Conservation (phyloP, 1,140 invertebrate genomes). For the Branchinecta lindahli region DNA sequence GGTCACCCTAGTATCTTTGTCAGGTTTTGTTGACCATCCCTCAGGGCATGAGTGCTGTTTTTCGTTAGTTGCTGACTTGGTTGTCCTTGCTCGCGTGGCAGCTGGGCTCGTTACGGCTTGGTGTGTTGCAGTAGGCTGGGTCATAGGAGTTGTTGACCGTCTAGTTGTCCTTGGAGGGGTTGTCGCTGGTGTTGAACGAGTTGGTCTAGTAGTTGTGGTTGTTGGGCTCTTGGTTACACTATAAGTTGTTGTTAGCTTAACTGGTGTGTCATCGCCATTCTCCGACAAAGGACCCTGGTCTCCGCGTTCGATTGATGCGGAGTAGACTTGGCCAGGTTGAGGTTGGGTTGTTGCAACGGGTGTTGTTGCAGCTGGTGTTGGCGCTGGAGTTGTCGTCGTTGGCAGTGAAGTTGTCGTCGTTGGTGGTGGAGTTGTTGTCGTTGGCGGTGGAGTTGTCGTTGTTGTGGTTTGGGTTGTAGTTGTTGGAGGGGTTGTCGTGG, state of each 20-base stretch:
- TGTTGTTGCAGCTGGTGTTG: not conserved
- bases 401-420: not conserved
- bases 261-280: not conserved
- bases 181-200: not conserved
- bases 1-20: not conserved
- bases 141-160: no score
- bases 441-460: not conserved
- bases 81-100: not conserved
- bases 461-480: not conserved
- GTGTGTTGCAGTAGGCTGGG: no score
- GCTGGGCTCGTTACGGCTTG: no score
- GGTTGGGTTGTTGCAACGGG: not conserved
- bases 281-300: not conserved
- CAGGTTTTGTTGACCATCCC: not conserved
- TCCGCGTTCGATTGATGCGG: not conserved
- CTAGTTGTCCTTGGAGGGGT: no score
- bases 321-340: not conserved
- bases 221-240: not conserved
- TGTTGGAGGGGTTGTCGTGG: not conserved
- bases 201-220: not conserved
- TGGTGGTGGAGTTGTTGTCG: not conserved
- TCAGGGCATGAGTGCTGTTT: not conserved
- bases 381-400: not conserved
- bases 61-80: not conserved
- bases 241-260: no score